These are phyloP conservation scores for Marronus borbonicus DNA, from an alignment of 2,888 invertebrate species.

Conservation along the genomic window DNA sequence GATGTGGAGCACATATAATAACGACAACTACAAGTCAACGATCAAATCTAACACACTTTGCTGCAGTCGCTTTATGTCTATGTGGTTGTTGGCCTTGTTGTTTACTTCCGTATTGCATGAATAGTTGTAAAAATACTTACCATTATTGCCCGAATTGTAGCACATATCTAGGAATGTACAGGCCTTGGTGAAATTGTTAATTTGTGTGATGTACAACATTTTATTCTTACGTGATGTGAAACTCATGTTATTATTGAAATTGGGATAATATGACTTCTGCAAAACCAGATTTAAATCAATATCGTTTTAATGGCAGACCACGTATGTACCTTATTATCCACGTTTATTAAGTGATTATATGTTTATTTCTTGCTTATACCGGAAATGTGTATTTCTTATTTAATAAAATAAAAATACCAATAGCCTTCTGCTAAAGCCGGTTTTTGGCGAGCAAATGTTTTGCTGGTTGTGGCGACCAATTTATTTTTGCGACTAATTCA, in stretches of 20 bases:
- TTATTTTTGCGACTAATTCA: too few relatives aligned
- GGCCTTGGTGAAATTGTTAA: constrained; percentile 63
- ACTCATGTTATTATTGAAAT: neutral
- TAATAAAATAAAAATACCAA: too few relatives aligned
- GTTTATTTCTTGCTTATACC: too few relatives aligned
- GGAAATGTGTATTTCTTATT: too few relatives aligned
- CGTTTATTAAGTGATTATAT: too few relatives aligned
- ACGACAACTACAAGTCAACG: constrained; percentile 63
- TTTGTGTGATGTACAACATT: neutral
- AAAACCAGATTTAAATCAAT: too few relatives aligned
- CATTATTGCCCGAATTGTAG: constrained; percentile 67
- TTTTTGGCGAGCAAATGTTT: too few relatives aligned
- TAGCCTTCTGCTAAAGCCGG: too few relatives aligned
- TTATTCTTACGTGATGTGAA: neutral
- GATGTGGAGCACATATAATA: constrained; percentile 64
- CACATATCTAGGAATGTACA: constrained; percentile 66
- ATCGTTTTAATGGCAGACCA: too few relatives aligned
- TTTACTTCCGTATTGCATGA: constrained; percentile 67
- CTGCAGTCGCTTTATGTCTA: constrained; percentile 66
- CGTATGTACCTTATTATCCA: too few relatives aligned
- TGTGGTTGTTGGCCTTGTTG: constrained; percentile 69
- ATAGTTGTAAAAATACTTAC: constrained; percentile 66
- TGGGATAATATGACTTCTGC: neutral
- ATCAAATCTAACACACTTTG: constrained; percentile 65
- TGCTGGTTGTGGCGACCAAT: too few relatives aligned